A percentile compares a stretch with the other conserved stretches of the same genome.
phyloP scores from a whole-genome alignment of 2,888 invertebrate genomes.

The Tinea trinotella region DNA sequence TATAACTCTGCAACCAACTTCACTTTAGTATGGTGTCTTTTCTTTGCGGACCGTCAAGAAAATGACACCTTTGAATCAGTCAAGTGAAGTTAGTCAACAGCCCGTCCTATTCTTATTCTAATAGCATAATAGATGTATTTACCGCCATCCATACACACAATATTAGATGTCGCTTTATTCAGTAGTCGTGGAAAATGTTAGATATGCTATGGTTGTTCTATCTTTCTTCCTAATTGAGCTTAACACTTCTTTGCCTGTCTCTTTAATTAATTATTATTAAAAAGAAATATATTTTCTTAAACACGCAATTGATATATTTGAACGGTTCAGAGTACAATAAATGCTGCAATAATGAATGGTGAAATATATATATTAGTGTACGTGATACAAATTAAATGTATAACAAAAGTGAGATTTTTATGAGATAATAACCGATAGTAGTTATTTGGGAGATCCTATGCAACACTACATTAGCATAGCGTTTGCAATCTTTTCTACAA shows the following conservation, averaged over 20 bases:
- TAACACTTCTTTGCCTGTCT: conserved; percentile 2
- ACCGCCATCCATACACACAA: too few species aligned
- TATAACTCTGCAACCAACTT: too few species aligned
- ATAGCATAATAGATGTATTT: too few species aligned
- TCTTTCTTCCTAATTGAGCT: conserved; percentile 5
- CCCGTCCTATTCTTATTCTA: too few species aligned
- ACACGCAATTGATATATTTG: neutral
- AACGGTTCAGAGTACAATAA: neutral
- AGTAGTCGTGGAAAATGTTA: neutral
- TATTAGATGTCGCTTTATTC: neutral
- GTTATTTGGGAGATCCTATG: neutral
- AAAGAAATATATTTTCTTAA: neutral
- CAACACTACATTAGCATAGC: neutral
- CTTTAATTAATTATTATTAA: neutral
- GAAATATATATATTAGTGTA: neutral
- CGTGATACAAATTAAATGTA: too few species aligned
- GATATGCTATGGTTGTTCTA: neutral
- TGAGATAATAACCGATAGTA: neutral
- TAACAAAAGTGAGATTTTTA: neutral
- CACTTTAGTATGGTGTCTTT: too few species aligned
- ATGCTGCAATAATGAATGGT: conserved; percentile 9
- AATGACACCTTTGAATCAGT: too few species aligned
- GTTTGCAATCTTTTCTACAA: neutral
- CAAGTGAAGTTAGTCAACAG: too few species aligned
- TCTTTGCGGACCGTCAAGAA: too few species aligned